These are phyloP conservation scores for Pristionchus arcanus DNA, from an alignment of 2,888 invertebrate species.

Conservation along the genomic window DNA sequence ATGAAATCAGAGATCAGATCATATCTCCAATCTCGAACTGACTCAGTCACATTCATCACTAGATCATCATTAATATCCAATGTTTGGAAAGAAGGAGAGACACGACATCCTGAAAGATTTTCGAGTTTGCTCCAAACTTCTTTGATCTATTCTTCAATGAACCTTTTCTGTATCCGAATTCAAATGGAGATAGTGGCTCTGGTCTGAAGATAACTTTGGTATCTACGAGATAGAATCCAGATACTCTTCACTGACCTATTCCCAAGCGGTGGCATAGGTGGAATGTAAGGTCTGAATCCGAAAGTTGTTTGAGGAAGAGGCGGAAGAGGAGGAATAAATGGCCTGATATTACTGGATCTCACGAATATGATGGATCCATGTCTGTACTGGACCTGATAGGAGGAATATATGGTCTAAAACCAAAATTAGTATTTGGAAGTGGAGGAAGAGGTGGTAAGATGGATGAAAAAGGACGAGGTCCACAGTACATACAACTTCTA, in stretches of 20 bases:
- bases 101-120: background rate
- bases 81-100: background rate
- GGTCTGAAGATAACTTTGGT: background rate
- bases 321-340: background rate
- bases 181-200: background rate
- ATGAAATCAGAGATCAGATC: conserved; percentile 19
- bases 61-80: background rate
- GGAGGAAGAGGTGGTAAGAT: conserved; percentile 3
- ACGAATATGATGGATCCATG: background rate
- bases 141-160: too few species aligned
- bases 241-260: background rate
- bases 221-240: background rate
- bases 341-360: background rate
- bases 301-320: background rate
- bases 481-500: background rate
- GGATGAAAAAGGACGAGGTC: background rate
- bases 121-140: background rate
- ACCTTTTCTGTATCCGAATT: background rate
- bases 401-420: background rate
- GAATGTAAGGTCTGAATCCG: conserved; percentile 10
- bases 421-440: background rate
- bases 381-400: background rate
- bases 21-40: conserved; percentile 42
- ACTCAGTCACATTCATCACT: background rate
- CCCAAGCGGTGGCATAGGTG: background rate